Base-by-base conservation (phyloP, 1,140 invertebrate genomes). In the Tetramorium parvispinum region DNA sequence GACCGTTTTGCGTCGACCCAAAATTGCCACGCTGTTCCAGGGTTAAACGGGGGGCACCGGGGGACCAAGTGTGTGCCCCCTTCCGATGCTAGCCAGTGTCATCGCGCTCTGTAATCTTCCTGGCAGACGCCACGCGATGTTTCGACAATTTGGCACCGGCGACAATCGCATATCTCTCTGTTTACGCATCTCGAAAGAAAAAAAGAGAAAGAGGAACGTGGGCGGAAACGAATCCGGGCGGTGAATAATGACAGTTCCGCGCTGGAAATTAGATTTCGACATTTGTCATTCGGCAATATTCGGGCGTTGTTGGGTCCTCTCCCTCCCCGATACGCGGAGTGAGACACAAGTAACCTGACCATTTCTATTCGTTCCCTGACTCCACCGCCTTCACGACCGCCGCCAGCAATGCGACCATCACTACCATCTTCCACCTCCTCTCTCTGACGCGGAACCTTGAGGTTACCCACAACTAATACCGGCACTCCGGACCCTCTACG, bases 381-480 rank as follows among this genome's bases (percentile, higher is more conserved):
- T 76, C 21, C 21, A 49, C 24, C 66, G 51, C 43, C 18, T 71
- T 71, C 49, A 16, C 65, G n/a, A 81, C 63, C 78, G 21, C 65
- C 65, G 75, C 57, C 75, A 63, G 57, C 75, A 46, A 43, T 65
- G 59, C 59, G 66, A 51, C 79, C 79, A 83, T 73, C 66, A 57
- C 24, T 32, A 83, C 66, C 16, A 55, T 27, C 27, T 70, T 76
- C 61, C 89, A 68, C 59, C 66, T 83, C 53, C 57, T 82, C 49
- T 66, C 53, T 66, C 53, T 61, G 59, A 27, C 49, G n/a, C 0
- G 79, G 91, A 92, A 91, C 92, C 93, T 93, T 94, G 92, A 94
- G 91, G 93, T 92, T 93, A 90, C 89, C 92, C 87, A 88, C 91
- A 70, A 92, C 92, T 94, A 94, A 94, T 94, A 93, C 92, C 83